Base-by-base conservation (phyloP, 2,113 vertebrate species). In the Paratilapia polleni region DNA sequence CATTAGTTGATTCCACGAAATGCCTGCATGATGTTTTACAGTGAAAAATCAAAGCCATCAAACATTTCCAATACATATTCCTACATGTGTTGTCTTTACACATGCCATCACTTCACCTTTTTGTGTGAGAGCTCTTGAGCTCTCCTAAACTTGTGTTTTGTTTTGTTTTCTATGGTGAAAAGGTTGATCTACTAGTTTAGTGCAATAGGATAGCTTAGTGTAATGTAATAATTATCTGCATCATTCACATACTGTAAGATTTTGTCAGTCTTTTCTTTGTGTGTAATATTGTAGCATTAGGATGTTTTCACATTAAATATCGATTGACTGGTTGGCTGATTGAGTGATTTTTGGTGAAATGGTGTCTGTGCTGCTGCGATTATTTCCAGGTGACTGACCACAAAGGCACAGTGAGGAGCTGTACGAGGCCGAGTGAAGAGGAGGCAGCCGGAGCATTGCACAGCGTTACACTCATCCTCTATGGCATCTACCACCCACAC, bases 381-480 rank as follows among this genome's bases (percentile, higher is more conserved):
- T 85, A 24, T 77, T 82, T 85, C 84, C 81, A 96, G 94, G 95
- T 95, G 91, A 89, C 77, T 59, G 91, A 96, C 94, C 92, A 92
- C 80, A 94, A 81, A 82, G 92, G 91, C 38, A 89, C 82, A 12
- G 91, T 84, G 83, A 66, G 22, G 78, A 78, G 76, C 60, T 94
- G 93, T 11, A 8, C 5, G 14, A 85, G 86, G 77, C 76, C 63
- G 26, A 77, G 68, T 63, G 89, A 83, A 56, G 91, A 92, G 86
- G 77, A 91, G 82, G 79, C 85, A 58, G 90, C 89, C 3, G 90
- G 91, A 61, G 84, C 87, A 36, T 24, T 94, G 1, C 91, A 0
- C 62, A 82, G 73, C 61, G 86, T 92, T 66, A 91, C 86, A 57
- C 82, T 86, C 62, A 89, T 93, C 92, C 93, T 96, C 77, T 94